Base-by-base conservation (phyloP, 2,888 invertebrate genomes). In the Sympetrum striolatum region DNA sequence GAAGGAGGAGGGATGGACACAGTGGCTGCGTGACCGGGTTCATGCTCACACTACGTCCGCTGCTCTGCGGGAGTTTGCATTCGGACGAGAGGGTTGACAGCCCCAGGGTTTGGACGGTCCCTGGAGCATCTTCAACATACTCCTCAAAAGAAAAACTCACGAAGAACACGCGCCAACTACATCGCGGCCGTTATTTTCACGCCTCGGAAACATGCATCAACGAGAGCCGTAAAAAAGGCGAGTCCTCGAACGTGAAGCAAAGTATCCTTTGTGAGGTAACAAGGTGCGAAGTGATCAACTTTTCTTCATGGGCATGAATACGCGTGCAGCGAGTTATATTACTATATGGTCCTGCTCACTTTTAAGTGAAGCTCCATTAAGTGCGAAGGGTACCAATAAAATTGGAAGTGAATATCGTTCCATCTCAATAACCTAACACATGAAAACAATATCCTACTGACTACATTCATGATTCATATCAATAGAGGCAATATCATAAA, bases 1-100 rank as follows among this genome's bases (percentile, higher is more conserved):
- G n/a, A 60, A 18, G 86, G 10, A 58, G 35, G 10, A 58, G 86
- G 86, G 86, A 22, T n/a, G 58, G 58, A 35, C 25, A 58, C 53
- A 31, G 60, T 12, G 53, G 8, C 60, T 37, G 58, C 82, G 82
- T 37, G 86, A 86, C 60, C 64, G 39, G 39, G 60, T 86, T 37
- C 86, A 86, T 86, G 86, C 86, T 37, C 60, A 86, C 64, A 64
- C 82, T 73, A 18, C 39, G 39, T 82, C 35, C 82, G 25, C 82
- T 12, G 31, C 58, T 60, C 86, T 64, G 60, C 86, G 60, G 86
- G 86, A 35, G 64, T 60, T 22, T 39, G 15, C n/a, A 86, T 60
- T 86, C 60, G 5, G 37, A 39, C 86, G 86, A 35, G 37, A 22
- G 86, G 60, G 86, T 86, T 86, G 86, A 64, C 86, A 86, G 86